These are phyloP conservation scores for Blera fallax DNA, from an alignment of 2,888 invertebrate genomes.

Conservation along the genomic window DNA sequence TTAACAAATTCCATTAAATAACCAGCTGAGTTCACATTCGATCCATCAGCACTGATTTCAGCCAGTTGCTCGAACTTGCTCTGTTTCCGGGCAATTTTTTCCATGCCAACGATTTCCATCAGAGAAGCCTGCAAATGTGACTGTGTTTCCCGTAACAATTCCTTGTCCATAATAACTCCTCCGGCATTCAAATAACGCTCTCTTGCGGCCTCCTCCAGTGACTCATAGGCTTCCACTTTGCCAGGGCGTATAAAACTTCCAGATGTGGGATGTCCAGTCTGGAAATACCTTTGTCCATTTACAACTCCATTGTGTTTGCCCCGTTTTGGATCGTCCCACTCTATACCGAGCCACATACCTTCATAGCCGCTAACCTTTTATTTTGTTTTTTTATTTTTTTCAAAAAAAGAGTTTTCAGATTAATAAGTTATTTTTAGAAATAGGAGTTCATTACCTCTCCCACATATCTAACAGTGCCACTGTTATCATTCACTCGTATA, in stretches of 20 bases:
- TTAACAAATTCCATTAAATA: constrained; percentile 83
- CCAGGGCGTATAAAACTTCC: constrained; percentile 94
- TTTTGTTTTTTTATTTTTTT: no score
- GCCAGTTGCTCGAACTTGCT: constrained; percentile 80
- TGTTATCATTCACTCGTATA: constrained; percentile 79
- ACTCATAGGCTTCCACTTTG: constrained; percentile 88
- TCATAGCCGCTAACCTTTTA: constrained; percentile 86
- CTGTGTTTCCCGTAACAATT: constrained; percentile 85
- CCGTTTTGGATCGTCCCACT: constrained; percentile 94
- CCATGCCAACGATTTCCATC: constrained; percentile 95
- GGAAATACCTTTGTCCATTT: constrained; percentile 91
- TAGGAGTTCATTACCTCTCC: constrained; percentile 83
- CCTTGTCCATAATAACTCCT: constrained; percentile 84
- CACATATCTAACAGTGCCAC: constrained; percentile 88
- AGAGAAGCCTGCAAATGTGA: constrained; percentile 90
- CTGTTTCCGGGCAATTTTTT: constrained; percentile 88
- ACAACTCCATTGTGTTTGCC: constrained; percentile 97
- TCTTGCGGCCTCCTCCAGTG: constrained; percentile 88
- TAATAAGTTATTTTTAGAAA: constrained; percentile 74
- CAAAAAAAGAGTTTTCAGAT: neutral
- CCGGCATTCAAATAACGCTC: constrained; percentile 84
- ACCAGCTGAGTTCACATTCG: constrained; percentile 86
- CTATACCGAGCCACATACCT: constrained; percentile 95
- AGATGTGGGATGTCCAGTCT: constrained; percentile 88
- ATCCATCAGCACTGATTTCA: constrained; percentile 79